Conservation (phyloP, 2,888 invertebrate species). For the Tenthredo distinguenda region DNA sequence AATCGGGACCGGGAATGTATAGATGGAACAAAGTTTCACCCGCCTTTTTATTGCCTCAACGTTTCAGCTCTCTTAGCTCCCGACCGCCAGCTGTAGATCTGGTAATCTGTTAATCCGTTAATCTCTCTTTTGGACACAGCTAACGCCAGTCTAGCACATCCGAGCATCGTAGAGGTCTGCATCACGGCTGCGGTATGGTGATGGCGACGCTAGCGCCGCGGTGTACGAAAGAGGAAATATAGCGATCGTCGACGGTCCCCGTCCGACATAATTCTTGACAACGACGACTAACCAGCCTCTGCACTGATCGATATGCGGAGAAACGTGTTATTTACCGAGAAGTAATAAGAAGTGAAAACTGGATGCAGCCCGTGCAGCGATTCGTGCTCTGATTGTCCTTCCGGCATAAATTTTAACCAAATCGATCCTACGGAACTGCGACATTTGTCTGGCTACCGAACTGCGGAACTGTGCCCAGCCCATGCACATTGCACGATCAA, state of each 20-base stretch:
- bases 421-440: constrained; percentile 25
- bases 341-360: constrained; percentile 15
- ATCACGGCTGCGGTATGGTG: neutral
- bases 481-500: constrained; percentile 1
- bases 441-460: constrained; percentile 3
- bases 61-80: neutral
- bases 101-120: constrained; percentile 34
- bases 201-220: neutral
- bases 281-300: neutral
- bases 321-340: neutral
- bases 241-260: neutral
- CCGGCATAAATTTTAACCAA: constrained; percentile 9
- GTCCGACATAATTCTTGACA: neutral
- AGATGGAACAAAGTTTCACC: constrained; percentile 26
- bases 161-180: neutral
- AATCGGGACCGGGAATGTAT: neutral
- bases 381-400: neutral
- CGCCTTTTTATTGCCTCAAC: neutral
- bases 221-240: neutral
- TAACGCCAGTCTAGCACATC: neutral
- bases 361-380: constrained; percentile 15
- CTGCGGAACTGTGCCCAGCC: neutral
- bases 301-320: neutral
- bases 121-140: neutral
- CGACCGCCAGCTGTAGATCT: neutral